These are phyloP conservation scores for Ardeotis arabs DNA, from an alignment of 2,113 vertebrate species.

Conservation along the genomic window DNA sequence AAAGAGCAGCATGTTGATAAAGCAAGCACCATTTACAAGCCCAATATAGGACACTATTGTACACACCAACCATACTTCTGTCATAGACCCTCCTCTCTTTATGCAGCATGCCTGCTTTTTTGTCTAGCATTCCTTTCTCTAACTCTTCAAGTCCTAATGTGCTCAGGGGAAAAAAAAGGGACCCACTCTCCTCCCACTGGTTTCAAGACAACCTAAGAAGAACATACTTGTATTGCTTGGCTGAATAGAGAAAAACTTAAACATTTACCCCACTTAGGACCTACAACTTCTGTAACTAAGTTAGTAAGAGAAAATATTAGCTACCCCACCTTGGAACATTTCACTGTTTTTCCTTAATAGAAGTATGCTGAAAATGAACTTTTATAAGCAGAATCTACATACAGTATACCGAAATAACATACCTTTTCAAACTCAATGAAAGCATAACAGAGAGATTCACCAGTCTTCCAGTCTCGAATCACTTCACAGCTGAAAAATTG, in stretches of 20 bases:
- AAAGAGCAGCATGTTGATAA: not conserved
- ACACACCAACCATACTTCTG: not conserved
- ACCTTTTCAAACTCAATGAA: conserved; percentile 99
- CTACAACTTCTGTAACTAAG: not conserved
- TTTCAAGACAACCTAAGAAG: not conserved
- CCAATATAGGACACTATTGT: not conserved
- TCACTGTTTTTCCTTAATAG: not conserved
- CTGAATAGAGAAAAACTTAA: not conserved
- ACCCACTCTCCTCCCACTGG: not conserved
- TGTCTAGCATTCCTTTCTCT: not conserved
- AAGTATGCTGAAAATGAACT: not conserved
- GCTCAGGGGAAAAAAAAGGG: not conserved
- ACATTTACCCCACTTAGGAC: not conserved
- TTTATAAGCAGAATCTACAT: not conserved
- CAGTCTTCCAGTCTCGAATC: conserved; percentile 95
- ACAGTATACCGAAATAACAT: not conserved
- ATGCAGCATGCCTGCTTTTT: not conserved
- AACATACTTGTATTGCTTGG: not conserved
- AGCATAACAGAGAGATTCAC: conserved; percentile 96
- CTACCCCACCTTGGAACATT: not conserved
- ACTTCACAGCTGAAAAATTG: conserved; percentile 92
- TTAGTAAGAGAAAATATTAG: not conserved
- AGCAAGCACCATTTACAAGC: not conserved
- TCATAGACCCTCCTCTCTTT: not conserved
- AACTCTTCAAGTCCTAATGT: not conserved